Evolutionary conservation across 2,113 vertebrate species (phyloP), one percentile per base, ranked within the genome.

Genomic region (Speoplatyrhinus poulsoni): DNA sequence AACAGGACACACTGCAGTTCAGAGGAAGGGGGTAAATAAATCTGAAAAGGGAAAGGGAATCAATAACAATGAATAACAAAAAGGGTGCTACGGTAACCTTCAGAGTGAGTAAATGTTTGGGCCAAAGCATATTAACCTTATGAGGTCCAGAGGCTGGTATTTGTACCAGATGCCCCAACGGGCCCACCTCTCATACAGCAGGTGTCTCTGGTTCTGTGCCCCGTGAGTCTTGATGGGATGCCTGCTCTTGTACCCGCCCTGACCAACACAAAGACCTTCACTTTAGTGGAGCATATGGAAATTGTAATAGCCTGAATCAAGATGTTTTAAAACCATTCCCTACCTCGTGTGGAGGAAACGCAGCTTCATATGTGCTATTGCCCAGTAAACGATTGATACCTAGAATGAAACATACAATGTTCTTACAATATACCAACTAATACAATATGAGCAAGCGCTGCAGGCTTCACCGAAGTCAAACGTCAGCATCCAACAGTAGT

Each of bases 121-220:
- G 19, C 47, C 16, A 60, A 62, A 60, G 75, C 19, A 72, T 73
- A 60, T 79, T 9, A 91, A 99, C 98, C 97, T 96, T 90, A 99
- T 99, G 84, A 99, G 94, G 84, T 99, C 97, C 47, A 99, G 90
- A 55, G 98, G 97, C 49, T 99, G 97, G 81, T 99, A 97, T 82
- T 99, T 99, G 89, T 98, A 99, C 98, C 98, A 99, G 89, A 99
- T 98, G 3, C 98, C 97, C 98, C 98, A 99, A 59, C 96, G 95
- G 60, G 98, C 98, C 98, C 98, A 99, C 1, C 96, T 95, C 81
- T 99, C 97, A 48, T 99, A 99, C 9, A 99, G 90, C 4, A 99
- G 93, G 73, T 98, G 98, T 12, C 98, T 92, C 86, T 98, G 96
- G 82, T 99, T 99, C 83, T 98, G 95, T 65, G 96, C 95, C 17